Evolutionary conservation across 2,113 vertebrate genomes (phyloP).

Genomic region (Syngnathus scovelli): DNA sequence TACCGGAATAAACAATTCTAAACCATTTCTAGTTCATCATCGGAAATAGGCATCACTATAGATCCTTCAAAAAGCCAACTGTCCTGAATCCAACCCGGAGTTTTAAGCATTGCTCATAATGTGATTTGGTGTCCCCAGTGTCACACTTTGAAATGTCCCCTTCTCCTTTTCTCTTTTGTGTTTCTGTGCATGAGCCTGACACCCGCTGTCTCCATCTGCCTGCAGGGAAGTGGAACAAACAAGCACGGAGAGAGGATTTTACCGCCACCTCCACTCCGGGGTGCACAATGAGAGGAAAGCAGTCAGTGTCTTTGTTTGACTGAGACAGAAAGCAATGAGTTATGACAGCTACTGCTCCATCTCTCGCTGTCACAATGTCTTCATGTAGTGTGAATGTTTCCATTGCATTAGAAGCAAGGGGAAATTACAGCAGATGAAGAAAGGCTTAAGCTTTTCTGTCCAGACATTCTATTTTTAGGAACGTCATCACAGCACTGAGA

Average conservation of each 20-base stretch:
- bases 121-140: not conserved
- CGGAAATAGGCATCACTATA: too few relatives aligned
- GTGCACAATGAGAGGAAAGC: not conserved
- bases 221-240: slow-evolving; percentile 34
- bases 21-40: too few relatives aligned
- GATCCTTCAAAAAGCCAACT: too few relatives aligned
- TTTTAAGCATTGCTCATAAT: too few relatives aligned
- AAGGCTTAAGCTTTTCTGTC: slow-evolving; percentile 24
- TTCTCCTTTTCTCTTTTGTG: slow-evolving; percentile 6
- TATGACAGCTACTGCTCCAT: not conserved
- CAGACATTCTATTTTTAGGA: slow-evolving; percentile 45
- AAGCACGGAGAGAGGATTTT: slow-evolving; percentile 15
- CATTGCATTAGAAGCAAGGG: too few relatives aligned
- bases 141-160: not conserved
- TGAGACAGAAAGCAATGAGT: not conserved
- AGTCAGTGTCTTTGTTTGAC: slow-evolving; percentile 7
- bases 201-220: slow-evolving; percentile 36
- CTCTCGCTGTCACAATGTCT: not conserved
- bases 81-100: too few relatives aligned
- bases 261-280: slow-evolving; percentile 2
- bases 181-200: slow-evolving; percentile 22
- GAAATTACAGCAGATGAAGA: slow-evolving; percentile 13
- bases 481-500: slow-evolving; percentile 20
- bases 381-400: not conserved
- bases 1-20: too few relatives aligned